These are phyloP conservation scores for Cheilosia pagana DNA, from an alignment of 2,888 invertebrate species.

Conservation along the genomic window DNA sequence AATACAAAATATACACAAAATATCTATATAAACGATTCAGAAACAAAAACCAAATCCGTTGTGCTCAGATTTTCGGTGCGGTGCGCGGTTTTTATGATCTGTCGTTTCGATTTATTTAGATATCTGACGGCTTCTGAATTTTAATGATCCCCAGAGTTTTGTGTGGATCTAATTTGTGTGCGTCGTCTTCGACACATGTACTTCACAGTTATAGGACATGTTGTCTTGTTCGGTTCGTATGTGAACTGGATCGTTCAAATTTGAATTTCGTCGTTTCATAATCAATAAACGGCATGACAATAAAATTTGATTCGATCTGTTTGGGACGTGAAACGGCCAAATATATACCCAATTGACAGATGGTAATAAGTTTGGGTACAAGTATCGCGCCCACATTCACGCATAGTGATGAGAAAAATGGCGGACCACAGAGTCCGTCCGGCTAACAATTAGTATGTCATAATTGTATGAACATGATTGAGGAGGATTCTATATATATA, in stretches of 20 bases:
- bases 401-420: neutral
- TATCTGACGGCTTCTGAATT: slow-evolving; percentile 75
- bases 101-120: slow-evolving; percentile 83
- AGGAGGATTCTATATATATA: slow-evolving; percentile 33
- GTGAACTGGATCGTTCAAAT: slow-evolving; percentile 66
- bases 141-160: slow-evolving; percentile 64
- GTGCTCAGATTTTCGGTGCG: slow-evolving; percentile 64
- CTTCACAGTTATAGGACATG: slow-evolving; percentile 40
- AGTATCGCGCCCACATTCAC: slow-evolving; percentile 1
- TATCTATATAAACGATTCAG: slow-evolving; percentile 77
- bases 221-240: slow-evolving; percentile 35
- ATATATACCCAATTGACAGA: slow-evolving; percentile 19
- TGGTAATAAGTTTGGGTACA: neutral
- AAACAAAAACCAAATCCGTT: slow-evolving; percentile 64
- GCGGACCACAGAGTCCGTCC: slow-evolving; percentile 2
- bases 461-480: slow-evolving; percentile 42
- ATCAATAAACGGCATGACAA: slow-evolving; percentile 33
- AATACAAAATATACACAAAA: slow-evolving; percentile 52
- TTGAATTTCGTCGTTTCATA: slow-evolving; percentile 65
- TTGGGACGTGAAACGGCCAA: slow-evolving; percentile 32
- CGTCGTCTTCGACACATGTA: slow-evolving; percentile 63
- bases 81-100: slow-evolving; percentile 81
- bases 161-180: slow-evolving; percentile 67
- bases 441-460: slow-evolving; percentile 40
- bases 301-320: slow-evolving; percentile 39